Evolutionary conservation across 2,113 vertebrate genomes (phyloP), one percentile per base, ranked within the genome.

Genomic region (Rhineura floridana): DNA sequence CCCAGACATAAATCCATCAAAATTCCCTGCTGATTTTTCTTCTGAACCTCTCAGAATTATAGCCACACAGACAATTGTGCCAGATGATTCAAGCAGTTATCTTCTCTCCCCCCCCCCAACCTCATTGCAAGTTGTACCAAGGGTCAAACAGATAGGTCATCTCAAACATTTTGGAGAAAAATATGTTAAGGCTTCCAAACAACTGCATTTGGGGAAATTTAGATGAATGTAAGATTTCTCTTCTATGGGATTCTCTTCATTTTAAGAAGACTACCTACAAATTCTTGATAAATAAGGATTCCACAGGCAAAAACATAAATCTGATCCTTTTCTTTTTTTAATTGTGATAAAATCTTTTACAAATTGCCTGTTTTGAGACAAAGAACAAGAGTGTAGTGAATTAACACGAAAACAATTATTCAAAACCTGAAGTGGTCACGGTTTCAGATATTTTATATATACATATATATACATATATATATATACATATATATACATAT

Each of bases 101-200:
- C 4, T 75, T 92, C 83, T 87, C 79, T 62, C 89, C 77, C 72
- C 88, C 72, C n/a, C 30, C 21, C 28, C 25, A 85, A 39, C n/a
- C 77, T 52, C 91, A 73, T 90, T 83, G 88, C 88, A 91, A 21
- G 84, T 93, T 94, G 87, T 87, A 88, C 33, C 91, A 63, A 91
- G 79, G 69, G 88, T 88, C 93, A 93, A 84, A 93, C 48, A 87
- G 91, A 92, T 90, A 50, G 90, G 81, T 73, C 87, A 81, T 30
- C 42, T 88, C 89, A 91, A 95, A 90, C 17, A 5, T 50, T 81
- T 83, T 92, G 81, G 59, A 93, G 78, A 93, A 85, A 85, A 95
- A 91, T 73, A 88, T 75, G 85, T 86, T 89, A 81, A 84, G 85
- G 77, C 59, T 88, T 86, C 80, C 87, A 93, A 93, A 87, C 85